Percentiles rank a stretch among this genome's conserved stretches.
Conservation (phyloP, 2,888 invertebrate species). For the Cheilosia vulpina region DNA sequence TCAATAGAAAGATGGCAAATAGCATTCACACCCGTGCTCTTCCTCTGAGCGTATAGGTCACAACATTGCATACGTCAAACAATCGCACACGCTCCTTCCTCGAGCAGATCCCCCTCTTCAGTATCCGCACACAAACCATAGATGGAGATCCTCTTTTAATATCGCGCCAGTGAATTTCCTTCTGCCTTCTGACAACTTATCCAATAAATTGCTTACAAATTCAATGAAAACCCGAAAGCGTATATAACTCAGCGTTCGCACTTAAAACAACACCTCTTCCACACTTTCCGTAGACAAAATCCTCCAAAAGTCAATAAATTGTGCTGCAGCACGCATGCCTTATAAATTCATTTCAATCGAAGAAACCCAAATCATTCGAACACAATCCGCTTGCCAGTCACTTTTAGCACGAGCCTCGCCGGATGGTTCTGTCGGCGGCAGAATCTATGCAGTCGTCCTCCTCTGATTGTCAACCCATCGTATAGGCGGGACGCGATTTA, state of each 20-base stretch:
- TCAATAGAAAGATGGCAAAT: too few species aligned
- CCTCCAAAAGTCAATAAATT: constrained; percentile 33
- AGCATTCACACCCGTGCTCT: too few species aligned
- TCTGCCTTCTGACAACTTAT: constrained; percentile 1
- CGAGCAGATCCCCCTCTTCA: too few species aligned
- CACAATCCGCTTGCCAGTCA: constrained; percentile 45
- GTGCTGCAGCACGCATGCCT: constrained; percentile 26
- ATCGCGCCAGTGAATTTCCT: constrained; percentile 14
- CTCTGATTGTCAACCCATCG: constrained; percentile 39
- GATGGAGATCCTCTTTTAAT: constrained; percentile 30
- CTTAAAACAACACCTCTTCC: constrained; percentile 38
- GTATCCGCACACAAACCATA: neutral
- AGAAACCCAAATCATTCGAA: constrained; percentile 53
- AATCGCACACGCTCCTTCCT: too few species aligned
- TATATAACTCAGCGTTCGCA: constrained; percentile 17
- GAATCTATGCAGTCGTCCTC: constrained; percentile 20
- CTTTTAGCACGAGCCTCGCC: constrained; percentile 16
- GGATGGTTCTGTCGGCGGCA: constrained; percentile 14
- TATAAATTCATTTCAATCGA: constrained; percentile 38
- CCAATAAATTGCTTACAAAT: constrained; percentile 55
- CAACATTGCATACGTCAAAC: too few species aligned
- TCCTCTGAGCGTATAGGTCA: too few species aligned
- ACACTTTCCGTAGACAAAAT: constrained; percentile 25
- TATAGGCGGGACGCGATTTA: constrained; percentile 51
- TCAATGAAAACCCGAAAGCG: constrained; percentile 38